Percentiles rank a stretch among this genome's conserved stretches.
Conservation (phyloP, 1,140 invertebrate genomes). For the Chironomus tepperi region DNA sequence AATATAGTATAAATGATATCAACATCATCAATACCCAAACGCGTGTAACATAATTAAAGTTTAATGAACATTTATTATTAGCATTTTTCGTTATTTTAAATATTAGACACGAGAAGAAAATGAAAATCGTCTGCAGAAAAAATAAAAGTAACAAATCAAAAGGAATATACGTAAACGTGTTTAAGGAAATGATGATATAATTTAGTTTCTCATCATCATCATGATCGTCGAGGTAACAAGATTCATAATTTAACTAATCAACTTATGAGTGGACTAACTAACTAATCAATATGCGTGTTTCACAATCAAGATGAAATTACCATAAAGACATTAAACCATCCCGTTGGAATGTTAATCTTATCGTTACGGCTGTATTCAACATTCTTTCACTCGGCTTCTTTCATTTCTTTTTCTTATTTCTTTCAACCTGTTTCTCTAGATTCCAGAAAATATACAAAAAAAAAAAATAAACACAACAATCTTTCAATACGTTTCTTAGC, state of each 20-base stretch:
- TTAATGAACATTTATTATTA: too few relatives aligned
- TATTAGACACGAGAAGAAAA: background rate
- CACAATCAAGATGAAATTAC: background rate
- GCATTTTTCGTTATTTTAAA: too few relatives aligned
- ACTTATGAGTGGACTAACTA: too few relatives aligned
- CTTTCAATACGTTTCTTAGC: too few relatives aligned
- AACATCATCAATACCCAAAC: background rate
- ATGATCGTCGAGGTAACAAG: too few relatives aligned
- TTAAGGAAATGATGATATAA: conserved; percentile 15
- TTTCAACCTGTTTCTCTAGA: conserved; percentile 19
- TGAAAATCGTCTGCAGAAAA: conserved; percentile 1
- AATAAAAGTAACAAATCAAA: background rate
- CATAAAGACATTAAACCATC: background rate
- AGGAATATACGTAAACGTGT: background rate
- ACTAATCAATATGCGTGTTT: too few relatives aligned
- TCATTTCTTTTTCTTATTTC: background rate
- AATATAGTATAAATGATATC: background rate
- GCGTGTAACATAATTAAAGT: too few relatives aligned
- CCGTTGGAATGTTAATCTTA: conserved; percentile 21
- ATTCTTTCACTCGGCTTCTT: background rate
- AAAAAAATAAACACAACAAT: too few relatives aligned
- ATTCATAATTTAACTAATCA: too few relatives aligned
- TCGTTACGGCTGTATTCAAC: background rate
- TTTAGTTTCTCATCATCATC: background rate
- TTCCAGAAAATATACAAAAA: background rate